Base-by-base conservation (phyloP, 2,888 invertebrate species). In the Chrysopilus asiliformis region DNA sequence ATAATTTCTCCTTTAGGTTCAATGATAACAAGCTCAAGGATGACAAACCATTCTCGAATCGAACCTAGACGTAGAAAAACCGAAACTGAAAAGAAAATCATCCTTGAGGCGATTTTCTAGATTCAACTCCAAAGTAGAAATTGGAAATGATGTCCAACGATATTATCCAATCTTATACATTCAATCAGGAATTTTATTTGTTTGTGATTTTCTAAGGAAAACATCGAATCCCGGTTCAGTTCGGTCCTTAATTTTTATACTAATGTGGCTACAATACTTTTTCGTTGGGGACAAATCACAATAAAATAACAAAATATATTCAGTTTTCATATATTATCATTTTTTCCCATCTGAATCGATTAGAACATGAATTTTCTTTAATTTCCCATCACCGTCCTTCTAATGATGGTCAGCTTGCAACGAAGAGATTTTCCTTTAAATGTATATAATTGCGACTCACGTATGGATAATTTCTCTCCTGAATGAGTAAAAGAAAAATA, bases 181-280 rank as follows among this genome's bases (percentile, higher is more conserved):
- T 31, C 36, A 36, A 37, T 37, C 36, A 37, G 36, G 36, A 37
- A 37, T 30, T 31, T 37, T 37, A 37, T 37, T 37, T 37, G 36
- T 32, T 37, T 37, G 36, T 37, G 31, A 37, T 37, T 37, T 37
- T 37, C 32, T 22, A 37, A 37, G 31, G 32, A 37, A 37, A 37
- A 37, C 36, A 37, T n/a, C n/a, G n/a, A n/a, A n/a, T n/a, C n/a
- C n/a, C n/a, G n/a, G n/a, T n/a, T n/a, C n/a, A n/a, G n/a, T n/a
- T n/a, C n/a, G n/a, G n/a, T n/a, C n/a, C n/a, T n/a, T n/a, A n/a
- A n/a, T n/a, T n/a, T n/a, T n/a, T n/a, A n/a, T n/a, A n/a, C n/a
- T n/a, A n/a, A n/a, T n/a, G n/a, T n/a, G n/a, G n/a, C n/a, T n/a
- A n/a, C n/a, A n/a, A n/a, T n/a, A n/a, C n/a, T n/a, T n/a, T n/a